Evolutionary conservation across 2,797 vertebrate species (phyloP).

Genomic region (Helicolenus hilgendorfi): DNA sequence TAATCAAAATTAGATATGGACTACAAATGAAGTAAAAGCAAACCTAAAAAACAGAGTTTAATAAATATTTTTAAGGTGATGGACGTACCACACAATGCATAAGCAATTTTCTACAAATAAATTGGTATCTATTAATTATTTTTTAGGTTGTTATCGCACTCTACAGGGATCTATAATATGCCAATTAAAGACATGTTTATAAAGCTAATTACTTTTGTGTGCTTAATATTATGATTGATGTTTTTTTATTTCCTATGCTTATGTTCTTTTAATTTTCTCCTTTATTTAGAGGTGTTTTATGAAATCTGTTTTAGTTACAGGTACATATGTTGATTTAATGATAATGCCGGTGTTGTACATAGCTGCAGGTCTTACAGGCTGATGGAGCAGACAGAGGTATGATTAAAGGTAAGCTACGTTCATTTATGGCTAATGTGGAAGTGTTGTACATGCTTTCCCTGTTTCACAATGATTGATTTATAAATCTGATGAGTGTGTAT

Average conservation of each 20-base stretch:
- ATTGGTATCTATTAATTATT: neutral
- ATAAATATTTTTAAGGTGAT: neutral
- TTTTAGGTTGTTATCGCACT: too few relatives aligned
- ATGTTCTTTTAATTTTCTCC: neutral
- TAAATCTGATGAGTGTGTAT: neutral
- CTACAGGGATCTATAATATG: neutral
- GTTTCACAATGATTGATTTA: neutral
- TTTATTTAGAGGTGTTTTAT: neutral
- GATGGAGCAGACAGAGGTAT: neutral
- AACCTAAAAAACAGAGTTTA: neutral
- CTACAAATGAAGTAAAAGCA: neutral
- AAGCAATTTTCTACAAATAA: neutral
- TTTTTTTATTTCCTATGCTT: neutral
- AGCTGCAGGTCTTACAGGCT: neutral
- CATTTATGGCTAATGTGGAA: neutral
- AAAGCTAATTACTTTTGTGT: too few relatives aligned
- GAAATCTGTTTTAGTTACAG: neutral
- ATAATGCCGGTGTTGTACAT: neutral
- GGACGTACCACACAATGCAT: neutral
- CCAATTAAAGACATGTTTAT: too few relatives aligned
- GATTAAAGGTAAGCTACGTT: neutral
- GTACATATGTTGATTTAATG: neutral
- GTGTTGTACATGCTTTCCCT: neutral
- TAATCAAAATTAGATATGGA: neutral
- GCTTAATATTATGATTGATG: too few relatives aligned